Evolutionary conservation across 1,140 invertebrate species (phyloP), one percentile per base, ranked within the genome.

Genomic region (Nixonia krombeini): DNA sequence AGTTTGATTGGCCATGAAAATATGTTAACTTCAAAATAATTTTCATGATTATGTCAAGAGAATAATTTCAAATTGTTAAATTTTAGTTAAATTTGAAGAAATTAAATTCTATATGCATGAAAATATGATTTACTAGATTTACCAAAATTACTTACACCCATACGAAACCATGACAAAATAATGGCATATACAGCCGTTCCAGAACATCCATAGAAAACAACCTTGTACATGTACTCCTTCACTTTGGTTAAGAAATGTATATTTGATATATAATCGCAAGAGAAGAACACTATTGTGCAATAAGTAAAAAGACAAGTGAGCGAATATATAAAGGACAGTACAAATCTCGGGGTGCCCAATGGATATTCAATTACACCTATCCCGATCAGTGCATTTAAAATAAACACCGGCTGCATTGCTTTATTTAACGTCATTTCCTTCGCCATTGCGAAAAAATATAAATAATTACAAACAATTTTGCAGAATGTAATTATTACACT

Each of bases 291-390:
- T 9, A 45, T 25, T 4, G 51, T 0, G 4, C 45, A 46, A 35
- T 51, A 67, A 38, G 31, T 51, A 7, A 12, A 17, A 9, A 67
- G 10, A 49, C 49, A 12, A 4, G 41, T 42, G 1, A 18, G 1
- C 3, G 38, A 37, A 33, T 67, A 55, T 17, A 56, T 37, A 9
- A 49, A 61, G 0, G 56, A 51, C 1, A 51, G 12, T 1, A n/a
- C 18, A 8, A 31, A 21, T 26, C 56, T 49, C 1, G 23, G 37
- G 15, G 31, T 29, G 21, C 47, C 58, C 10, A 29, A 31, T 9
- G 58, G 49, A 40, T 57, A 33, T 45, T 69, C 49, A 29, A 68
- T 45, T 2, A 37, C 0, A 31, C 46, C 58, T 13, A 63, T 8
- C 9, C 65, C 57, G 7, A 68, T 49, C 4, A 63, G 37, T 3